Evolutionary conservation across 2,113 vertebrate genomes (phyloP), one percentile per base, ranked within the genome.

Genomic region (Silurus glanis): DNA sequence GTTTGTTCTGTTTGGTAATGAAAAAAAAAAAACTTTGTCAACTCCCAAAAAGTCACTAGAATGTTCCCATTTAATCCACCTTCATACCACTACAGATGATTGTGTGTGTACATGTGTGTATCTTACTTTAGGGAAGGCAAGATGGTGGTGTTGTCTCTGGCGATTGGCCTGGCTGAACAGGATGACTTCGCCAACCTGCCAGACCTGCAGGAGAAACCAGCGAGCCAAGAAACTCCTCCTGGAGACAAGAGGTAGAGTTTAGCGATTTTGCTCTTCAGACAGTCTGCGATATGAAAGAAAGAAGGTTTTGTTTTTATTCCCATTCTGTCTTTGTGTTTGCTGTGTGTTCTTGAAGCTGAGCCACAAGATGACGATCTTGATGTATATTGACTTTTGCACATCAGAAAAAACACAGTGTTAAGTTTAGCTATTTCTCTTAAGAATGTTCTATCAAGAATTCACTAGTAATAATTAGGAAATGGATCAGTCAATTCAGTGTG

Each of bases 131-230:
- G 98, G 93, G 98, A 99, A 95, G 98, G 98, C 93, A 97, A 98
- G 95, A 99, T 99, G 97, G 98, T 99, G 94, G 98, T 99, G 95
- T 94, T 99, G 94, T 98, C 98, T 93, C 96, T 99, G 93, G 97
- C 98, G 90, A 96, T 99, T 94, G 97, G 98, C 92, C 96, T 99
- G 93, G 98, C 98, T 92, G 98, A 99, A 92, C 97, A 98, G 96
- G 98, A 99, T 91, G 98, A 99, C 95, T 99, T 99, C 95, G 98
- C 98, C 96, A 99, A 99, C 96, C 97, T 99, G 91, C 98, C 98
- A 92, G 97, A 99, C 94, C 97, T 99, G 90, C 97, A 99, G 95
- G 96, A 97, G 93, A 95, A 96, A 64, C 97, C 97, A 90, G 95
- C 96, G 88, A 95, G 92, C 95, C 96, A 97, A 94, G 97, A 97